Evolutionary conservation across 2,888 invertebrate genomes (phyloP), one percentile per base, ranked within the genome.

Genomic region (Argyresthia goedartella): DNA sequence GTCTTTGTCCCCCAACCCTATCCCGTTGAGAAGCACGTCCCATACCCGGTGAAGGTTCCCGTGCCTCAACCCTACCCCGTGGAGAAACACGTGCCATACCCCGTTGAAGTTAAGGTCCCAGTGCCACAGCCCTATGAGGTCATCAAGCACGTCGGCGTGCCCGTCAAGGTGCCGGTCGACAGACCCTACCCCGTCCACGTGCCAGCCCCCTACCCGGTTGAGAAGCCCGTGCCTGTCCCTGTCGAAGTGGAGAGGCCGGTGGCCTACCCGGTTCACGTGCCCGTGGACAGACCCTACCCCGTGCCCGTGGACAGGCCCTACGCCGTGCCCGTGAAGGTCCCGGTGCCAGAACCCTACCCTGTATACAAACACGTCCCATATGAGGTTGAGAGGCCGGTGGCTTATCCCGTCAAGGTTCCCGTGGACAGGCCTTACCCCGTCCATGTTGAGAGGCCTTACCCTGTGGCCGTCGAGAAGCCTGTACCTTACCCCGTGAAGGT

Each of bases 61-160:
- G 92, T 93, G 53, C 93, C 93, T 61, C 89, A 90, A 62, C 93
- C 93, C 62, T 93, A 93, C 84, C 93, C 93, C 66, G 92, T 92
- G 60, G 92, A 92, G 73, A 92, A 92, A 82, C 91, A 85, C 71
- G 90, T 92, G 65, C 92, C 91, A 65, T 89, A 90, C 67, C 92
- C 92, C 58, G 92, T 92, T 8, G 90, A 90, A 71, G 90, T 91
- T 43, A 93, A 93, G 74, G 93, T 93, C 41, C 91, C 89, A 71
- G 91, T 92, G 4, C 92, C 92, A 60, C 93, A 91, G 73, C 93
- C 91, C 57, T 93, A 92, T 80, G 93, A 93, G 49, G 91, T 91
- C 1, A 78, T 88, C 56, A 91, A 91, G 74, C 88, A 89, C 63
- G 89, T 91, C 52, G 89, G 87, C 55, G 74, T 76, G 64, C 91